A percentile compares a stretch with the other conserved stretches of the same genome.
Evolutionary conservation across 2,113 vertebrate genomes (phyloP).

Genomic region (Morone chrysops): DNA sequence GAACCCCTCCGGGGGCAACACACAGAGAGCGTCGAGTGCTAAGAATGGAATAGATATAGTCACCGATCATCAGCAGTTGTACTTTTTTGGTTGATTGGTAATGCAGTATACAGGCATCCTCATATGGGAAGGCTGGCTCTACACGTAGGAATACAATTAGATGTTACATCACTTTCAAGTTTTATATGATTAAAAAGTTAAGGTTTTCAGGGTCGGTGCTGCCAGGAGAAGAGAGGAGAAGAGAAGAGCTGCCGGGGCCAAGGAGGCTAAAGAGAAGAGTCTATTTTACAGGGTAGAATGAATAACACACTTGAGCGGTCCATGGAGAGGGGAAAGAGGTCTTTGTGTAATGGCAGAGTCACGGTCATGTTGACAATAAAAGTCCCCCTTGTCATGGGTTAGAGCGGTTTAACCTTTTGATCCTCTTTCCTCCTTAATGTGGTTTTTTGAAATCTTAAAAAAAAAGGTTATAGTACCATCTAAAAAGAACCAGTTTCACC

Average conservation of each 20-base stretch:
- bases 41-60: background rate
- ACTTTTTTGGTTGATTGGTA: background rate
- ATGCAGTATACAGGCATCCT: background rate
- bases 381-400: conserved; percentile 62
- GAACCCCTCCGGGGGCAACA: conserved; percentile 22
- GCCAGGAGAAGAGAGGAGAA: background rate
- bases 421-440: conserved; percentile 50
- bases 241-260: conserved; percentile 15
- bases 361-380: conserved; percentile 70
- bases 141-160: background rate
- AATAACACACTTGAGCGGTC: conserved; percentile 69
- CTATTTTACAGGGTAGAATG: conserved; percentile 49
- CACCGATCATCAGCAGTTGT: background rate
- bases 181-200: background rate
- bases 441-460: conserved; percentile 31
- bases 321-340: conserved; percentile 51
- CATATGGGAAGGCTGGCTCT: background rate
- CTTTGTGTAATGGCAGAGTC: conserved; percentile 68
- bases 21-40: background rate
- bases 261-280: conserved; percentile 26
- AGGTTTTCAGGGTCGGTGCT: background rate
- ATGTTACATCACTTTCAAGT: no score
- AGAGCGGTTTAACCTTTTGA: conserved; percentile 77
- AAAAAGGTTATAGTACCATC: conserved; percentile 1
- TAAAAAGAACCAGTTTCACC: background rate